Evolutionary conservation across 2,888 invertebrate genomes (phyloP).

Genomic region (Athalia circularis): DNA sequence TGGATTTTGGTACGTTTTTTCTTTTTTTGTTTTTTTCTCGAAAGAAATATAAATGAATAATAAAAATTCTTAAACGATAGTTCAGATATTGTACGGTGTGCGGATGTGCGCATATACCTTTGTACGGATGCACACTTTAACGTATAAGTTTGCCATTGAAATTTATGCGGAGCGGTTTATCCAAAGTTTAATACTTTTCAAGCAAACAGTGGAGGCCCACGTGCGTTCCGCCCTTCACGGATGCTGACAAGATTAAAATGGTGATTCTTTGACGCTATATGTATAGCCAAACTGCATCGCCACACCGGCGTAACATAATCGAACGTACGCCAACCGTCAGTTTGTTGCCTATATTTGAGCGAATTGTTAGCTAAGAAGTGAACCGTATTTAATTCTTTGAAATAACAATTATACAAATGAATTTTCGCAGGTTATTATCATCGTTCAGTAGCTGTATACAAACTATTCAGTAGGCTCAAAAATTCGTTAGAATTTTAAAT

Average conservation of each 20-base stretch:
- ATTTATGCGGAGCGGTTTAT: conserved; percentile 46
- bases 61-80: too few species aligned
- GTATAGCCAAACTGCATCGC: conserved; percentile 32
- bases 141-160: conserved; percentile 42
- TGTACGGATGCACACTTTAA: not conserved
- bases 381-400: not conserved
- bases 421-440: not conserved
- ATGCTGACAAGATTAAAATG: conserved; percentile 46
- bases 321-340: conserved; percentile 16
- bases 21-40: too few species aligned
- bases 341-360: conserved; percentile 1
- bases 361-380: not conserved
- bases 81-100: conserved; percentile 15
- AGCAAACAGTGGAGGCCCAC: conserved; percentile 39
- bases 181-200: conserved; percentile 47
- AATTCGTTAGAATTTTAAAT: too few species aligned
- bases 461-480: too few species aligned
- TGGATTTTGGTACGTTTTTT: too few species aligned
- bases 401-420: not conserved
- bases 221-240: conserved; percentile 44
- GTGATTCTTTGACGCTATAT: conserved; percentile 38
- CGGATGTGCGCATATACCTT: not conserved
- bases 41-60: too few species aligned
- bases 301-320: not conserved
- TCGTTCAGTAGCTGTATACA: too few species aligned